These are phyloP conservation scores for Pycnomerus fuliginosus DNA, from an alignment of 2,888 invertebrate species.

Conservation along the genomic window DNA sequence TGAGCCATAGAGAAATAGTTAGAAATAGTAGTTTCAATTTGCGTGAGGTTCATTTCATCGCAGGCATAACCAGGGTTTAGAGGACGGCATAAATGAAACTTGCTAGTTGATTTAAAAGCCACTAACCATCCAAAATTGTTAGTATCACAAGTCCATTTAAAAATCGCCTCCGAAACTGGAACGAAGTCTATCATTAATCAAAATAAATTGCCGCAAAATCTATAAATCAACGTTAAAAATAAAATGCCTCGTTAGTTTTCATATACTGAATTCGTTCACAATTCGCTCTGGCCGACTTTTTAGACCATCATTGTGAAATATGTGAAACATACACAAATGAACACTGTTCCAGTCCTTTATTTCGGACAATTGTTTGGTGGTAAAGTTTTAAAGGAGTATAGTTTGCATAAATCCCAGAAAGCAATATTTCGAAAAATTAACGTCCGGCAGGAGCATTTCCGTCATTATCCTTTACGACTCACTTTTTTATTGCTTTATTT, in stretches of 20 bases:
- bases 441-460: constrained; percentile 20
- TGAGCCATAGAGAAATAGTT: no score
- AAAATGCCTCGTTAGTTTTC: constrained; percentile 33
- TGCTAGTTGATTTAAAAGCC: constrained; percentile 18
- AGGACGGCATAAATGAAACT: no score
- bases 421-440: constrained; percentile 11
- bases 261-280: constrained; percentile 23
- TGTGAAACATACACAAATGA: constrained; percentile 24
- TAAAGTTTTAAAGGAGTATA: background rate
- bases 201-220: constrained; percentile 34
- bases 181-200: constrained; percentile 34
- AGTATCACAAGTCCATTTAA: constrained; percentile 21
- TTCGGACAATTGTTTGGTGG: constrained; percentile 7
- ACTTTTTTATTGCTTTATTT: constrained; percentile 32
- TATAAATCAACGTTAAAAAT: constrained; percentile 35
- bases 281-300: constrained; percentile 17
- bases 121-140: constrained; percentile 9
- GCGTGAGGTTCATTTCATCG: no score
- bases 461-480: constrained; percentile 27
- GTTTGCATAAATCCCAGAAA: constrained; percentile 7
- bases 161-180: constrained; percentile 13
- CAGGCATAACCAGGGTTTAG: no score
- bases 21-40: no score
- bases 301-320: constrained; percentile 17
- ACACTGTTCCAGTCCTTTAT: constrained; percentile 13